A percentile compares a stretch with the other conserved stretches of the same genome.
Evolutionary conservation across 2,797 vertebrate genomes (phyloP).

Genomic region (Fundulus diaphanus): DNA sequence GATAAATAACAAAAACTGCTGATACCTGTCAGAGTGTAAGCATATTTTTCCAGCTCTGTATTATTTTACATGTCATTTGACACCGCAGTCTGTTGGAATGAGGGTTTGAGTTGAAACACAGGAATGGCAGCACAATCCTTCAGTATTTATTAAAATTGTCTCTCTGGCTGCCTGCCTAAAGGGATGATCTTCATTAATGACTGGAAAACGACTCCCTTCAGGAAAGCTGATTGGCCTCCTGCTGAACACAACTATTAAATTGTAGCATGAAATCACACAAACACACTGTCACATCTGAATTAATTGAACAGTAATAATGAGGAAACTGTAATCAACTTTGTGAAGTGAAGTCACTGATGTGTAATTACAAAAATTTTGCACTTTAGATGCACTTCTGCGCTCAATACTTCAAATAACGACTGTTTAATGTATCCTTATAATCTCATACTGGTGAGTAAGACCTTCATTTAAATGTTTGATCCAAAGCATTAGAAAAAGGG

Average conservation of each 20-base stretch:
- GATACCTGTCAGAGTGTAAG: too few species aligned
- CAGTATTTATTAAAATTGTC: background rate
- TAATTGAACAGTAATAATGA: background rate
- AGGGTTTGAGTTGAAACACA: background rate
- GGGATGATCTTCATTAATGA: slow-evolving; percentile 5
- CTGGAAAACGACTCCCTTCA: slow-evolving; percentile 13
- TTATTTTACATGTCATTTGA: background rate
- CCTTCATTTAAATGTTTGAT: background rate
- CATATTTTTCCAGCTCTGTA: too few species aligned
- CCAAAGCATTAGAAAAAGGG: background rate
- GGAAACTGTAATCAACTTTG: background rate
- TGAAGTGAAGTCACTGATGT: background rate
- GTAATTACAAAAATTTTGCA: background rate
- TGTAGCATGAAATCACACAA: slow-evolving; percentile 29
- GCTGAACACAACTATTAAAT: slow-evolving; percentile 7
- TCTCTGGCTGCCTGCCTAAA: slow-evolving; percentile 8
- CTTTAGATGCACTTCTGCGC: background rate
- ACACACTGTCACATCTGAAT: background rate
- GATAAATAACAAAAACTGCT: too few species aligned
- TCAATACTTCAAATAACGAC: too few species aligned
- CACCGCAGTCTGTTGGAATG: background rate
- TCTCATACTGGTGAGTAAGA: background rate
- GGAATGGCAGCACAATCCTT: background rate
- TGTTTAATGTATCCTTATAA: background rate
- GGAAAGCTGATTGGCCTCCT: slow-evolving; percentile 26